Conservation (phyloP, 2,888 invertebrate genomes). For the Bugulina stolonifera region DNA sequence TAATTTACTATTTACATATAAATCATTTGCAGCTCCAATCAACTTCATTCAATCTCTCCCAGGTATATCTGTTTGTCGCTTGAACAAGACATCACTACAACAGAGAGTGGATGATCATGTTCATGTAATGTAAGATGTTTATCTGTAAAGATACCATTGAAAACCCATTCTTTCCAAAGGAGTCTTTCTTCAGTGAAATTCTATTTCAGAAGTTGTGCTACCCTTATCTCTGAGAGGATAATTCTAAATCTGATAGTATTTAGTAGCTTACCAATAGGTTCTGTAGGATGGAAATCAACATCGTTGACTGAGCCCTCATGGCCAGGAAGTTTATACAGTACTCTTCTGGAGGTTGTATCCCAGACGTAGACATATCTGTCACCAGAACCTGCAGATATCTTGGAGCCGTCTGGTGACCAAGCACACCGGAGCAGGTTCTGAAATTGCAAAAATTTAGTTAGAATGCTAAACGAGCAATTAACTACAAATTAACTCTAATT, state of each 20-base stretch:
- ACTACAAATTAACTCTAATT: no score
- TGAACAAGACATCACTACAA: constrained; percentile 76
- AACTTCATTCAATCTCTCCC: constrained; percentile 75
- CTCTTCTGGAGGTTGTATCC: constrained; percentile 86
- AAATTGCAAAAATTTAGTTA: constrained; percentile 32
- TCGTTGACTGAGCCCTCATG: constrained; percentile 97
- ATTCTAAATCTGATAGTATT: no score
- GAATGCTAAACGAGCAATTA: no score
- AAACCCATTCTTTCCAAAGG: no score
- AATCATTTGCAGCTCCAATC: background rate
- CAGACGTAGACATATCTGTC: constrained; percentile 93
- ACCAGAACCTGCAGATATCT: constrained; percentile 84
- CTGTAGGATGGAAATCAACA: constrained; percentile 86
- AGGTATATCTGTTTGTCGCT: constrained; percentile 93
- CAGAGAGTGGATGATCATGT: no score
- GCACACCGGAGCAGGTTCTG: constrained; percentile 81
- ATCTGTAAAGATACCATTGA: no score
- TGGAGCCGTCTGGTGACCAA: constrained; percentile 89
- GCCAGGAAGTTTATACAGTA: constrained; percentile 92
- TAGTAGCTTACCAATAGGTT: constrained; percentile 70
- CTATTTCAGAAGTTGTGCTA: no score
- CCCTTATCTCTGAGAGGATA: constrained; percentile 18
- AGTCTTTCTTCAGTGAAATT: no score
- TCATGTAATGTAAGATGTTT: no score
- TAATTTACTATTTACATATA: no score